Conservation (phyloP, 2,888 invertebrate genomes). For the Rotaria socialis region DNA sequence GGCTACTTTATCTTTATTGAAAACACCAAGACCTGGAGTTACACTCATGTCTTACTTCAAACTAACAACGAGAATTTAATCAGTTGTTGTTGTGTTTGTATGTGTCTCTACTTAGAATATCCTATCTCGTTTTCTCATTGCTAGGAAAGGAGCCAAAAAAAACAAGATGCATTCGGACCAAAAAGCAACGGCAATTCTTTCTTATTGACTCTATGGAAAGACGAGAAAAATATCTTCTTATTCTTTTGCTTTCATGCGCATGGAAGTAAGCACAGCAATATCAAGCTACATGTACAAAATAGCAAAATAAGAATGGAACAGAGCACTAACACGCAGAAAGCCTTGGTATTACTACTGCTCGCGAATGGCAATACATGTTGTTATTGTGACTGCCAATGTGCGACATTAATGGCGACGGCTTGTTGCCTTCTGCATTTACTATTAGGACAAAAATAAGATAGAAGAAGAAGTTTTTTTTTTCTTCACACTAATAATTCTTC, state of each 20-base stretch:
- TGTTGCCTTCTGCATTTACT: neutral
- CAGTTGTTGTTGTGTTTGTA: constrained; percentile 1
- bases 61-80: constrained; percentile 16
- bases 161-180: constrained; percentile 1
- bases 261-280: neutral
- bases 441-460: neutral
- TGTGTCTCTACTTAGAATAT: constrained; percentile 8
- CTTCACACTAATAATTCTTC: neutral
- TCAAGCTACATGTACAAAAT: constrained; percentile 14
- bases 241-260: neutral
- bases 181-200: neutral
- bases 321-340: neutral
- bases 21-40: neutral
- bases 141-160: constrained; percentile 8
- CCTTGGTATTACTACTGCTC: neutral
- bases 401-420: neutral
- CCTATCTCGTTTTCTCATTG: neutral
- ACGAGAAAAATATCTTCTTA: neutral
- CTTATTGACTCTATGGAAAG: neutral
- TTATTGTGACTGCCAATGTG: neutral
- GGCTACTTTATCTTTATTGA: constrained; percentile 27
- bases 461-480: neutral
- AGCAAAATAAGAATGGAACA: constrained; percentile 17
- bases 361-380: neutral
- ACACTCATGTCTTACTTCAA: neutral